Evolutionary conservation across 2,113 vertebrate species (phyloP), one percentile per base, ranked within the genome.

Genomic region (Microtus pennsylvanicus): DNA sequence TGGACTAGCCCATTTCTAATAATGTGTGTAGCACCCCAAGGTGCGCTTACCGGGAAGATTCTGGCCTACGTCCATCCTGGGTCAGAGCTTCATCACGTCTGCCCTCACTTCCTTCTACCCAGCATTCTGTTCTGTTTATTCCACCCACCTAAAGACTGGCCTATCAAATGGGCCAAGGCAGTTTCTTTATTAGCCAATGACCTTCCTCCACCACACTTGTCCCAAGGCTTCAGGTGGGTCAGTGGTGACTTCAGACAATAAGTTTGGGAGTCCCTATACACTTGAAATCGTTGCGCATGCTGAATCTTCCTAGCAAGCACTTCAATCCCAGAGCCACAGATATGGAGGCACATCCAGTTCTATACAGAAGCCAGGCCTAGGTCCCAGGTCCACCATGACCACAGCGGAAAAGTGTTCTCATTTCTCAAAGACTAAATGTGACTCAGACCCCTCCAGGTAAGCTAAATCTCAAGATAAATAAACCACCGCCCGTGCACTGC

Each of bases 201-300:
- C 45, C 45, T 45, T 45, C 45, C 45, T 45, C 45, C 45, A 45
- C 6, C 5, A 45, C 4, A 11, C 10, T 90, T 19, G 17, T 5
- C 17, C 33, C 42, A 38, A 21, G 22, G 45, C 58, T 52, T 47
- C 38, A 47, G 75, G 8, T 0, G n/a, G 35, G 42, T 0, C 14
- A 45, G 17, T 0, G 11, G 69, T 19, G 67, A 38, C 38, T 33
- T 21, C 58, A 63, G 26, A 47, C 45, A 90, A 19, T 17, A 26
- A 78, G 17, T 7, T 30, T 1, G 28, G 10, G 12, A 58, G 24
- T n/a, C 52, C 55, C 72, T 0, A 0, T 3, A 0, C 9, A 63
- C 50, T 30, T 8, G 35, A 77, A 77, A 85, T 58, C 13, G 22
- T 0, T 26, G 33, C 11, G 2, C 8, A 0, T 21, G 17, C n/a